Percentiles rank a stretch among this genome's conserved stretches.
Evolutionary conservation across 2,797 vertebrate genomes (phyloP).

Genomic region (Neoniphon sammara): DNA sequence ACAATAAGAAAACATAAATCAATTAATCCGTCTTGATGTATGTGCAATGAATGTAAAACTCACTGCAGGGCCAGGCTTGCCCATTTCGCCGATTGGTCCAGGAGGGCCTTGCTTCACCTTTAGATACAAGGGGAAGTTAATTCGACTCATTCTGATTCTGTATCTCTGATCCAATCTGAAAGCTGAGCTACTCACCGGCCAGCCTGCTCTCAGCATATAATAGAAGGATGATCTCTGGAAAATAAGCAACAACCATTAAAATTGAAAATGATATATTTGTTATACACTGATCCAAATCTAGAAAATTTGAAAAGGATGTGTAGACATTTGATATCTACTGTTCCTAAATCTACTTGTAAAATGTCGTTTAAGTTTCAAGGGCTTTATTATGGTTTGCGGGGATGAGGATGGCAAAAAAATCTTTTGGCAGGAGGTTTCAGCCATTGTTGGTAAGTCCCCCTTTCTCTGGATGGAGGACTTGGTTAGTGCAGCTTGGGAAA

Average conservation of each 20-base stretch:
- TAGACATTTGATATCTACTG: too few relatives aligned
- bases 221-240: conserved; percentile 83
- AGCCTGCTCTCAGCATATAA: conserved; percentile 82
- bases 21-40: neutral
- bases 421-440: too few relatives aligned
- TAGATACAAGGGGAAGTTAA: neutral
- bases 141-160: conserved; percentile 11
- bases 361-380: too few relatives aligned
- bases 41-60: conserved; percentile 54
- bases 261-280: neutral
- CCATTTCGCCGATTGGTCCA: conserved; percentile 81
- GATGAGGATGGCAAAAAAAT: too few relatives aligned
- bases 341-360: too few relatives aligned
- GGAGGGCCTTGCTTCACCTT: conserved; percentile 78
- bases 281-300: neutral
- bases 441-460: too few relatives aligned
- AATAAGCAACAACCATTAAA: conserved; percentile 35
- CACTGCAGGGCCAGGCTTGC: conserved; percentile 83
- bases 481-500: too few relatives aligned
- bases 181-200: conserved; percentile 82
- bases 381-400: too few relatives aligned
- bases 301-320: too few relatives aligned
- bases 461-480: too few relatives aligned
- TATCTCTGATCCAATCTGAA: neutral
- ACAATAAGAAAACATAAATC: too few relatives aligned